These are phyloP conservation scores for Coronaproctus castanopsis DNA, from an alignment of 2,888 invertebrate species.

Conservation along the genomic window DNA sequence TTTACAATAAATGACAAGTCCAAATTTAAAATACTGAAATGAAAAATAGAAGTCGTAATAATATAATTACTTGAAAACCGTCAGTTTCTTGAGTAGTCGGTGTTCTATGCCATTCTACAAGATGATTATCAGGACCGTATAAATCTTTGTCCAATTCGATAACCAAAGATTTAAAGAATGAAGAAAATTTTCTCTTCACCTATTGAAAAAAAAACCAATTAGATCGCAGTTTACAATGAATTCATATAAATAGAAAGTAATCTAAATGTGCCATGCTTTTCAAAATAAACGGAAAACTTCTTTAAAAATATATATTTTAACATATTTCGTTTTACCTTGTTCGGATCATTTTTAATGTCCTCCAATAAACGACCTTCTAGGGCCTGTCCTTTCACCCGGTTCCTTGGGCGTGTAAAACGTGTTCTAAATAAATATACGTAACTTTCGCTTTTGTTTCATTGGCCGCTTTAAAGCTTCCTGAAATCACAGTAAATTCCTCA, in stretches of 20 bases:
- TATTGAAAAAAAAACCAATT: conserved; percentile 27
- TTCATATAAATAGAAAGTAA: too few species aligned
- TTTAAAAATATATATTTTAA: too few species aligned
- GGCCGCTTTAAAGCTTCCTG: conserved; percentile 87
- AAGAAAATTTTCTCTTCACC: conserved; percentile 93
- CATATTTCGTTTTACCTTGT: conserved; percentile 47
- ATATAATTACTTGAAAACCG: conserved; percentile 51
- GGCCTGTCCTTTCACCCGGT: conserved; percentile 38
- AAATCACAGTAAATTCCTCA: too few species aligned
- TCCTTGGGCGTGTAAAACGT: conserved; percentile 90
- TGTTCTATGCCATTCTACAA: conserved; percentile 99
- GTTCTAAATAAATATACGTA: conserved; percentile 95
- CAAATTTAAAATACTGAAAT: too few species aligned
- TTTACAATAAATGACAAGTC: too few species aligned
- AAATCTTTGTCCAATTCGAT: conserved; percentile 98
- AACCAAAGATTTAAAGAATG: conserved; percentile 96
- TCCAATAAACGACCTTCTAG: conserved; percentile 91
- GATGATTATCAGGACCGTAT: conserved; percentile 98
- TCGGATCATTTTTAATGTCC: conserved; percentile 75
- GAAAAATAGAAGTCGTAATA: too few species aligned
- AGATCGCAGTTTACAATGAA: too few species aligned
- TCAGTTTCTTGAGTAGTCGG: conserved; percentile 92
- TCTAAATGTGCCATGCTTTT: too few species aligned
- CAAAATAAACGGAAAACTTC: too few species aligned
- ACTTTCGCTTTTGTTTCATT: conserved; percentile 93